Percentiles rank a stretch among this genome's conserved stretches.
Conservation (phyloP, 2,888 invertebrate species). For the Amiota minor region DNA sequence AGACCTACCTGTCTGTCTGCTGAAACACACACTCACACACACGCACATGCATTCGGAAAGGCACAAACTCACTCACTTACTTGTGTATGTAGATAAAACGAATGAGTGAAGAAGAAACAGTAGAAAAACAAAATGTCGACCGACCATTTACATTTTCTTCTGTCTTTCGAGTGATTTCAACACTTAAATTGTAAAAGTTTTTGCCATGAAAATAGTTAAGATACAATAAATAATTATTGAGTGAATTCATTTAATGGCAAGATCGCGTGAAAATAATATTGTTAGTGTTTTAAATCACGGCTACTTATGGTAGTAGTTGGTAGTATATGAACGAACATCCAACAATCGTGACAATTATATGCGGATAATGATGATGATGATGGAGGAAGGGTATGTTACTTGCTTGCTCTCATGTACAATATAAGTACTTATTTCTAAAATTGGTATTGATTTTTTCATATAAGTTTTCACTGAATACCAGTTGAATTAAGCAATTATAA, state of each 20-base stretch:
- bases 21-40: constrained; percentile 44
- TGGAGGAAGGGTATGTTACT: too few relatives aligned
- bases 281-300: too few relatives aligned
- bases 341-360: too few relatives aligned
- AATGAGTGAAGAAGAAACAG: constrained; percentile 54
- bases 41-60: not conserved
- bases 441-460: constrained; percentile 11
- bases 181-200: constrained; percentile 27
- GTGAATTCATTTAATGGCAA: too few relatives aligned
- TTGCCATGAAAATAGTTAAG: constrained; percentile 30
- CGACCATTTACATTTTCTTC: constrained; percentile 58
- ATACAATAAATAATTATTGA: too few relatives aligned
- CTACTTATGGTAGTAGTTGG: too few relatives aligned
- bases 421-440: not conserved
- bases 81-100: constrained; percentile 40
- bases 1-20: constrained; percentile 44
- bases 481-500: not conserved
- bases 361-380: too few relatives aligned
- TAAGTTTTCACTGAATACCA: not conserved
- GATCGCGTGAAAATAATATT: too few relatives aligned
- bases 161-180: constrained; percentile 11
- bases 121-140: constrained; percentile 68
- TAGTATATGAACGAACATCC: too few relatives aligned
- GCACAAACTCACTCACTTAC: not conserved
- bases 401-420: too few relatives aligned